Conservation (phyloP, 1,140 invertebrate species). For the Caligus rogercresseyi region DNA sequence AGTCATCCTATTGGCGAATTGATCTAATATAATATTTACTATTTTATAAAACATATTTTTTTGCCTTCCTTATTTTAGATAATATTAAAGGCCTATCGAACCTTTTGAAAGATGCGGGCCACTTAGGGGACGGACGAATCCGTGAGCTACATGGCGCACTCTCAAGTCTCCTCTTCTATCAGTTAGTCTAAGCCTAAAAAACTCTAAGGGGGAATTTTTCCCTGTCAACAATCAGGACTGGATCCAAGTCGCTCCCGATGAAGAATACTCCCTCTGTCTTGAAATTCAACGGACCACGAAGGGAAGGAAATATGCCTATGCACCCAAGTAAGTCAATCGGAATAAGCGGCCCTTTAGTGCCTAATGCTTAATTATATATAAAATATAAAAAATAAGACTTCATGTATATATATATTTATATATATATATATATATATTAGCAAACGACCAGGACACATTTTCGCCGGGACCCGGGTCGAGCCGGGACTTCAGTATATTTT, state of each 20-base stretch:
- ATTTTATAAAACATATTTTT: too few species aligned
- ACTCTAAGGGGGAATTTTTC: background rate
- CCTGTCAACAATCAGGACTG: conserved; percentile 29
- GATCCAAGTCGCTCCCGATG: conserved; percentile 41
- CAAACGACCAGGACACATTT: too few species aligned
- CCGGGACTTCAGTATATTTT: too few species aligned
- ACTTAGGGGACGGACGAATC: conserved; percentile 23
- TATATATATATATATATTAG: too few species aligned
- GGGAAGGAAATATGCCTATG: conserved; percentile 12
- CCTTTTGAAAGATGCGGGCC: conserved; percentile 8
- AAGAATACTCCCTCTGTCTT: conserved; percentile 50
- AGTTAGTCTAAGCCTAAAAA: background rate
- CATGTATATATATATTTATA: too few species aligned
- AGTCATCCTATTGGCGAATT: too few species aligned
- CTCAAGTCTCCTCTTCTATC: background rate
- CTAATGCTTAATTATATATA: too few species aligned
- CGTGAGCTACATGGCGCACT: background rate
- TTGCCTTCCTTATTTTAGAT: background rate
- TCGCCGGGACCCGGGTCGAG: too few species aligned
- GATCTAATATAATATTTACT: too few species aligned
- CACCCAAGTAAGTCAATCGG: conserved; percentile 3
- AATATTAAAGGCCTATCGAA: background rate
- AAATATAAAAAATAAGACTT: too few species aligned
- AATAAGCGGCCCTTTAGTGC: background rate
- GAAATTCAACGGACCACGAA: conserved; percentile 25